Evolutionary conservation across 2,888 invertebrate genomes (phyloP).

Genomic region (Tenthredo distinguenda): DNA sequence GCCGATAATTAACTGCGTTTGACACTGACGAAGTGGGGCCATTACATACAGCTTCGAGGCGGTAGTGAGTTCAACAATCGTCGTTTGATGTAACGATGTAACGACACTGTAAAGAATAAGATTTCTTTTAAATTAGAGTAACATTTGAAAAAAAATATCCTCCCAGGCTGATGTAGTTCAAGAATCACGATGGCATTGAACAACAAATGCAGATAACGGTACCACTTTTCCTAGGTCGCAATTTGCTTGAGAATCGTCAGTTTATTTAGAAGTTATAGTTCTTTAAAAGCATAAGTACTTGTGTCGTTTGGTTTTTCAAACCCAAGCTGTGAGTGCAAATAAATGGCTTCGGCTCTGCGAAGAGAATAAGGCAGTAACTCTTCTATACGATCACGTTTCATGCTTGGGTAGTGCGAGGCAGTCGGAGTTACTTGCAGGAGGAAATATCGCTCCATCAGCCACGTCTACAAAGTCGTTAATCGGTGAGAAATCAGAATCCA

Average conservation of each 20-base stretch:
- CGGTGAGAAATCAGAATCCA: conserved; percentile 37
- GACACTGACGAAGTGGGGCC: conserved; percentile 46
- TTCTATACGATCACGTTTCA: conserved; percentile 26
- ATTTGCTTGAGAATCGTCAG: background rate
- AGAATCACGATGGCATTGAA: background rate
- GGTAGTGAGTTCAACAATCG: conserved; percentile 11
- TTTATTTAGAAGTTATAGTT: background rate
- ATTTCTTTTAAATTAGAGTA: background rate
- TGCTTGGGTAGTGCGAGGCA: conserved; percentile 10
- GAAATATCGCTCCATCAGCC: background rate
- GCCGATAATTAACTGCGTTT: conserved; percentile 47
- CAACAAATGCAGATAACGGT: background rate
- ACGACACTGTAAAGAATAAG: conserved; percentile 25
- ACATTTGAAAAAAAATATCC: background rate
- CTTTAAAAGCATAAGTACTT: background rate
- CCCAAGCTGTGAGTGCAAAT: background rate
- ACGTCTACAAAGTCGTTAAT: conserved; percentile 35
- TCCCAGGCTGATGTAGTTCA: background rate
- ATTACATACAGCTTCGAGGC: conserved; percentile 1
- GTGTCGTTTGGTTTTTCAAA: background rate
- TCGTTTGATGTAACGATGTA: conserved; percentile 34
- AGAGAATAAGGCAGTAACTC: conserved; percentile 1
- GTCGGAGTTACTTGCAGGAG: background rate
- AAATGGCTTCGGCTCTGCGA: background rate
- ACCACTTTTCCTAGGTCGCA: background rate